Base-by-base conservation (phyloP, 2,113 vertebrate species). In the Chaetura pelagica region DNA sequence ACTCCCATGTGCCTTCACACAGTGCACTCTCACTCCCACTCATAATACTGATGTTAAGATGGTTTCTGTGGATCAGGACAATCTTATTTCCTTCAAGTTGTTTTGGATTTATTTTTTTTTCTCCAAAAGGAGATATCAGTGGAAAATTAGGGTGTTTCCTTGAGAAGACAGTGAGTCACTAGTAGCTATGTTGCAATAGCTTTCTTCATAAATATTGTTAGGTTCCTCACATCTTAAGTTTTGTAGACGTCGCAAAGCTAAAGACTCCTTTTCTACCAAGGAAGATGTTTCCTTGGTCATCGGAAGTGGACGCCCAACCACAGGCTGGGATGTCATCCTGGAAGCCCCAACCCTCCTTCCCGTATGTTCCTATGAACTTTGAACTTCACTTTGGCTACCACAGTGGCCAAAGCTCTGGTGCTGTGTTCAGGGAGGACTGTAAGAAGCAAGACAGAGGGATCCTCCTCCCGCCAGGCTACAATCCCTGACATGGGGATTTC, bases 131-230 rank as follows among this genome's bases (percentile, higher is more conserved):
- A 59, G 4, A 1, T 83, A 80, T 12, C 15, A 74, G 29, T 82
- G 85, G 74, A 90, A 93, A 88, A 85, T 79, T 10, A 88, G 85
- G 76, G 79, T 90, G 72, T 94, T 96, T 96, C 68, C 86, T 71
- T 95, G 87, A 78, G 90, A 90, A 93, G 75, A 66, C 20, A 78
- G 71, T 93, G 87, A 97, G 79, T 92, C 84, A 95, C 72, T 42
- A 48, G 32, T 61, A 88, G 26, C 24, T 88, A 4, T 77, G 59
- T 88, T 49, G 67, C 42, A 95, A 91, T 27, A 74, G 4, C 13
- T 95, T 89, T 87, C 66, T 85, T 87, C 55, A 80, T 85, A 90
- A 93, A 77, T 94, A 86, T 19, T 94, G 75, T 85, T 55, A 66
- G 80, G 71, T 76, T 76, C 14, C 66, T 79, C 23, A 51, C 19